A percentile compares a stretch with the other conserved stretches of the same genome.
Conservation (phyloP, 2,797 vertebrate genomes). For the Poecile montanus region DNA sequence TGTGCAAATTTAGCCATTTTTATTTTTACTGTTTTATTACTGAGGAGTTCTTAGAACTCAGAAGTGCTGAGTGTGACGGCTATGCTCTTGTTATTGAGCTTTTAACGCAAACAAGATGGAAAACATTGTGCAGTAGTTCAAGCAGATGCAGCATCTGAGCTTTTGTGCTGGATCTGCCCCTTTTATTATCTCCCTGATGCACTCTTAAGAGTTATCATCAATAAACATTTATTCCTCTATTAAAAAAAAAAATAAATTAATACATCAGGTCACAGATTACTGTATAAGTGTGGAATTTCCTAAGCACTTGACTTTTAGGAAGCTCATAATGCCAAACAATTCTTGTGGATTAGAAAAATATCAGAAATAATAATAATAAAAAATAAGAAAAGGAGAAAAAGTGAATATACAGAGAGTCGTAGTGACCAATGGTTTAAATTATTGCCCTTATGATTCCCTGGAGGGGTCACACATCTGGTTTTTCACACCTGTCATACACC, state of each 20-base stretch:
- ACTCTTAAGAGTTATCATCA: neutral
- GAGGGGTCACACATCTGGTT: neutral
- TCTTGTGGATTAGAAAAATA: neutral
- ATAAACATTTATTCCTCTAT: neutral
- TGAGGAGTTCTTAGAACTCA: neutral
- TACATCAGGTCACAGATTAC: neutral
- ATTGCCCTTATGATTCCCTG: neutral
- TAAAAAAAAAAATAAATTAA: neutral
- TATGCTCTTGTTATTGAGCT: neutral
- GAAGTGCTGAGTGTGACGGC: neutral
- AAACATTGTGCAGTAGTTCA: neutral
- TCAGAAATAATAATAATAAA: neutral
- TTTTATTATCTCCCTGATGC: neutral
- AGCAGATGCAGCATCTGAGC: neutral
- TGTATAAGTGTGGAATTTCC: neutral
- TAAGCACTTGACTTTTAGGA: neutral
- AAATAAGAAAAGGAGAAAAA: neutral
- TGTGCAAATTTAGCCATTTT: neutral
- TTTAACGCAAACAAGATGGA: neutral
- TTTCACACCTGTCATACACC: neutral
- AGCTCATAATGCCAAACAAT: neutral
- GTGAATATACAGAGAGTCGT: neutral
- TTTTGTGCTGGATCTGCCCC: neutral
- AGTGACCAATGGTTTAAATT: neutral
- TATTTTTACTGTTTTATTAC: neutral